Evolutionary conservation across 2,113 vertebrate species (phyloP).

Genomic region (Colinus virginianus): DNA sequence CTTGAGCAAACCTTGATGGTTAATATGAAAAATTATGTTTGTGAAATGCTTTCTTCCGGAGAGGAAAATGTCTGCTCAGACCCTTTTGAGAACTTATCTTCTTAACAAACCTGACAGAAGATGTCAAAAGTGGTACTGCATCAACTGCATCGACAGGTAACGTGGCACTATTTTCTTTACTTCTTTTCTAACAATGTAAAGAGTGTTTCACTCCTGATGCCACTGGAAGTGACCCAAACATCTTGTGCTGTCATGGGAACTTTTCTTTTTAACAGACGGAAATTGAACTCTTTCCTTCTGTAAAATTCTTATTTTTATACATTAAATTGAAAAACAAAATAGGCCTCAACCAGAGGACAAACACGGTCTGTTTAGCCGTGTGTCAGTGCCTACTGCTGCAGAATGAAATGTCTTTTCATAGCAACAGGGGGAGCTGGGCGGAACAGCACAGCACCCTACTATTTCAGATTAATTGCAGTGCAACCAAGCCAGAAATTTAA

Average conservation of each 20-base stretch:
- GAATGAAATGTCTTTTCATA: not conserved
- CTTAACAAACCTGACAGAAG: not conserved
- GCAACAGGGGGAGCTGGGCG: not conserved
- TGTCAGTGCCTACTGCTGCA: not conserved
- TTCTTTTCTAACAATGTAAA: not conserved
- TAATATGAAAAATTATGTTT: conserved; percentile 9
- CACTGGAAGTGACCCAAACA: not conserved
- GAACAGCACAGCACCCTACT: not conserved
- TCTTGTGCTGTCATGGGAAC: not conserved
- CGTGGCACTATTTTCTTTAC: rapidly evolving
- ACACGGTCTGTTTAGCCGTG: not conserved
- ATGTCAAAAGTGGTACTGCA: not conserved
- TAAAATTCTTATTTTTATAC: not conserved
- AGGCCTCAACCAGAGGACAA: not conserved
- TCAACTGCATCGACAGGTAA: not conserved
- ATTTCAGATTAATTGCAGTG: conserved; percentile 33
- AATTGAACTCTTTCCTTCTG: not conserved
- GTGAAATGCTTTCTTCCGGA: not conserved
- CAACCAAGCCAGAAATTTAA: conserved; percentile 31
- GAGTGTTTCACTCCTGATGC: not conserved
- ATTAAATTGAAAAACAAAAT: not conserved
- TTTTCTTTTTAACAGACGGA: not conserved
- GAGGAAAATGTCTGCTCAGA: not conserved
- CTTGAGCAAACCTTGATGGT: not conserved
- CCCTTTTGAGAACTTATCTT: not conserved